Base-by-base conservation (phyloP, 2,113 vertebrate genomes). In the Macroglossus sobrinus region DNA sequence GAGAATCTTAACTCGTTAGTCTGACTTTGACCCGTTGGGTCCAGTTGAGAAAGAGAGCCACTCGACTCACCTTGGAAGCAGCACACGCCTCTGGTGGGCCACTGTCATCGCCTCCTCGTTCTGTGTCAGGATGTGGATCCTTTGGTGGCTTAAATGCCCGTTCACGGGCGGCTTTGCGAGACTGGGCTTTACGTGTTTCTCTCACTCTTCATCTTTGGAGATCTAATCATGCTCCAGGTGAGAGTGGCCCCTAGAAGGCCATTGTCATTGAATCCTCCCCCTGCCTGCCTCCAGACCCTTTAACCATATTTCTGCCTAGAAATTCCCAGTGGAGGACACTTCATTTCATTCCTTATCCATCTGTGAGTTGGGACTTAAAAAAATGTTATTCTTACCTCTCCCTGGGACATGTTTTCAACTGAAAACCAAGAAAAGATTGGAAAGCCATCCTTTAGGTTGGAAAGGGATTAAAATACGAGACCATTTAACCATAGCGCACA, bases 191-290 rank as follows among this genome's bases (percentile, higher is more conserved):
- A 5, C 26, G 47, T 5, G 11, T 69, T 76, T n/a, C 64, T 71
- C 13, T 50, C 4, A 80, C 2, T 45, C 43, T 82, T 63, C 74
- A 78, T 71, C 68, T 94, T 63, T 61, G 55, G 94, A 30, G 47
- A 18, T 91, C 86, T 92, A 74, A 78, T 45, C 22, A 10, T 43
- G 19, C 68, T 1, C 0, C 2, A 12, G 71, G 22, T 66, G 8
- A 18, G 74, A 81, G 53, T 12, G 91, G 68, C 22, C 84, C n/a
- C 59, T 63, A 35, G 79, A 84, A 75, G 15, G 55, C 81, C 93
- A 0, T 11, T 94, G 97, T 75, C 93, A 16, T 59, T 84, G 63
- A 55, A 19, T 84, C 45, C 66, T 72, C 47, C 28, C 96, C 96
- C 66, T 12, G 66, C 63, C 40, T 84, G 33, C 88, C 71, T 91